Conservation (phyloP, 2,797 vertebrate genomes). For the Peromyscus melanophrys region DNA sequence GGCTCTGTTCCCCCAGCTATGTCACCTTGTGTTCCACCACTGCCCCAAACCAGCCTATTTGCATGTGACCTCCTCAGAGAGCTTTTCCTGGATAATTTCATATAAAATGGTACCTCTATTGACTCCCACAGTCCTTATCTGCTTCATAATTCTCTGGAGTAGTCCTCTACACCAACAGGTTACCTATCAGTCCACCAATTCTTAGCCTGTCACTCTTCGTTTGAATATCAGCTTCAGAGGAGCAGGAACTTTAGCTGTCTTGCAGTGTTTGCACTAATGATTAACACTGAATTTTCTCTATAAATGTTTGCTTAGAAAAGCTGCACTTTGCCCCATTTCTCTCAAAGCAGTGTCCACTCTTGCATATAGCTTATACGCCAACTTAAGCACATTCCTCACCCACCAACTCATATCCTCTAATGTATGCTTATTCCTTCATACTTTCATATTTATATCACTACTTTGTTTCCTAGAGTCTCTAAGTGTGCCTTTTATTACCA, state of each 20-base stretch:
- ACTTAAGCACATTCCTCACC: neutral
- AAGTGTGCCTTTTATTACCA: neutral
- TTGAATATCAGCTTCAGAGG: neutral
- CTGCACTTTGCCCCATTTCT: neutral
- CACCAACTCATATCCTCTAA: too few relatives aligned
- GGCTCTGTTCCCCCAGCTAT: neutral
- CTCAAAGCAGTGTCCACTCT: neutral
- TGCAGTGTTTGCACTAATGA: neutral
- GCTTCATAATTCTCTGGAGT: neutral
- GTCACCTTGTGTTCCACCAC: neutral
- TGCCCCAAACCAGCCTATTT: neutral
- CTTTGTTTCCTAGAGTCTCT: neutral
- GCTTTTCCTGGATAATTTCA: neutral
- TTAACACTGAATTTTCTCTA: constrained; percentile 10
- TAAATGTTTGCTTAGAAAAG: neutral
- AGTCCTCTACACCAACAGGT: neutral
- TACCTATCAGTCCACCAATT: neutral
- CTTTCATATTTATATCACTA: neutral
- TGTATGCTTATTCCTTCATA: neutral
- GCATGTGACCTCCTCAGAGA: neutral
- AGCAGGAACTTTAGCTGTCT: constrained; percentile 7
- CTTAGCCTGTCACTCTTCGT: neutral
- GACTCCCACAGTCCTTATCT: neutral
- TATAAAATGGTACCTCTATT: neutral
- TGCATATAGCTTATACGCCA: neutral